These are phyloP conservation scores for Oryzias sinensis DNA, from an alignment of 2,797 vertebrate species.

Conservation along the genomic window DNA sequence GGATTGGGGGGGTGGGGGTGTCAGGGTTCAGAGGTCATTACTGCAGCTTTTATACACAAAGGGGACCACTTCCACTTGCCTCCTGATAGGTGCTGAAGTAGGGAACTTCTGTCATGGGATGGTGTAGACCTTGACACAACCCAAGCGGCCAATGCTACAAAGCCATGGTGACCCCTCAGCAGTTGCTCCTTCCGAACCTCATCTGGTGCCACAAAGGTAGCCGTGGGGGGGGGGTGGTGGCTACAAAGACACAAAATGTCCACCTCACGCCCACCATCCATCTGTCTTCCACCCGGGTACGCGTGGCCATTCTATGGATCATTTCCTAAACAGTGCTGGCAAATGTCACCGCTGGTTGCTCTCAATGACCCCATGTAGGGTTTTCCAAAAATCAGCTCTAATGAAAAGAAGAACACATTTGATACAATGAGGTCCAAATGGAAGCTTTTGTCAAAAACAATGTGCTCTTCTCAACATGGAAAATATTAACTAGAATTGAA, in stretches of 20 bases:
- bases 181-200: slow-evolving; percentile 43
- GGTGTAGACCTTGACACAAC: slow-evolving; percentile 64
- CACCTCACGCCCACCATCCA: slow-evolving; percentile 65
- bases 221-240: slow-evolving; percentile 32
- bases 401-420: slow-evolving; percentile 35
- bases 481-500: background rate
- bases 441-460: slow-evolving; percentile 32
- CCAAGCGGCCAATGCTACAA: slow-evolving; percentile 49
- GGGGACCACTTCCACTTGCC: slow-evolving; percentile 68
- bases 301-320: slow-evolving; percentile 56
- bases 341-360: slow-evolving; percentile 34
- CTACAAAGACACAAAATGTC: slow-evolving; percentile 35
- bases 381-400: slow-evolving; percentile 53
- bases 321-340: slow-evolving; percentile 41
- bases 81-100: slow-evolving; percentile 69
- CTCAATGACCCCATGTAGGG: slow-evolving; percentile 34
- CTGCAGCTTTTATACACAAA: slow-evolving; percentile 81
- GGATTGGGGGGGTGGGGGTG: slow-evolving; percentile 52
- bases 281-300: slow-evolving; percentile 69
- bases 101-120: slow-evolving; percentile 48
- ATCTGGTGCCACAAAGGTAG: slow-evolving; percentile 58
- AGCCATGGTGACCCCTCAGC: slow-evolving; percentile 50
- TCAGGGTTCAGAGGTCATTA: slow-evolving; percentile 80
- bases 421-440: slow-evolving; percentile 23
- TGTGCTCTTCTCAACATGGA: slow-evolving; percentile 24